Evolutionary conservation across 2,888 invertebrate genomes (phyloP), one percentile per base, ranked within the genome.

Genomic region (Plebejus melissa): DNA sequence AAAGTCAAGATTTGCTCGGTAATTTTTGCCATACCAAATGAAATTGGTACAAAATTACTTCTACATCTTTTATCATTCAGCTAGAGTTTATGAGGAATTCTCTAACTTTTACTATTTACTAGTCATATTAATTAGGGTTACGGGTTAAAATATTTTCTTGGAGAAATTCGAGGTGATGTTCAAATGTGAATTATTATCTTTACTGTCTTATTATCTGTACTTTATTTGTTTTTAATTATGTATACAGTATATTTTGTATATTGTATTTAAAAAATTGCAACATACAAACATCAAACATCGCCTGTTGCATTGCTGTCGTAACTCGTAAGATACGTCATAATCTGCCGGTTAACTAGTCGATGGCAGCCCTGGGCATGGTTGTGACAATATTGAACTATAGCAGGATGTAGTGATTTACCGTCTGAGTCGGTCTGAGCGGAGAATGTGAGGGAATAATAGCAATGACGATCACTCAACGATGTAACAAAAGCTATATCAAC

Each of bases 361-460:
- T 36, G 65, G 65, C 65, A 65, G 65, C 65, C 65, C 65, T 65
- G 13, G 22, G 60, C 60, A 60, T 71, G 71, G 72, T 72, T 72
- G 72, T 72, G 72, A 72, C 72, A 72, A 72, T 50, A 50, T 46
- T 72, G 72, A 72, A 54, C 16, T 54, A 72, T 72, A 13, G 28
- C 72, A 72, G 72, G 72, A 72, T 54, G 54, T 54, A 72, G 72
- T 72, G 54, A 72, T 72, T 72, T 50, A 32, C 50, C 72, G 71
- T 46, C 22, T 28, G 72, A 54, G 13, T 54, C 11, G 46, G 46
- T 54, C 72, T 72, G 54, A 50, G 54, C 72, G 7, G 32, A 32
- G 72, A 32, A 72, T 72, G 72, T 72, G 46, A 50, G 72, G 72
- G 46, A 54, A 54, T 72, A 72, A 72, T 28, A 13, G 11, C 72